phyloP scores from a whole-genome alignment of 1,140 invertebrate genomes.

The Gonioctena quinquepunctata region DNA sequence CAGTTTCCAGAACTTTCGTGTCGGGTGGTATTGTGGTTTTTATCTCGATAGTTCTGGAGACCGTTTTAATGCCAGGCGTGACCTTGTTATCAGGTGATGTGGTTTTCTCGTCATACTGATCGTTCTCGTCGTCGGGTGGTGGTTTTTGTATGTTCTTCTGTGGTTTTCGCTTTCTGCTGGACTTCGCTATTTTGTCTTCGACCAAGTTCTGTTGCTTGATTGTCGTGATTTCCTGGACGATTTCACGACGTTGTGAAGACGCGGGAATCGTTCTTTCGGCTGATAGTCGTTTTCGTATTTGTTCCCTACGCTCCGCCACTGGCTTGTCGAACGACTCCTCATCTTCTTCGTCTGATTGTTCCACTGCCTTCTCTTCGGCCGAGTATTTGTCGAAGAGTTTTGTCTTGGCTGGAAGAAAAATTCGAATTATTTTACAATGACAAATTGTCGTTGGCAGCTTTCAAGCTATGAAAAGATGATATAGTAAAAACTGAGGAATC shows the following conservation, averaged over 20 bases:
- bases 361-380: constrained; percentile 71
- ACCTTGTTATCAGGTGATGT: constrained; percentile 10
- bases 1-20: constrained; percentile 20
- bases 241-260: constrained; percentile 69
- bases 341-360: constrained; percentile 62
- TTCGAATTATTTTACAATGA: too few relatives aligned
- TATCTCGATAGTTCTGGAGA: constrained; percentile 40
- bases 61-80: constrained; percentile 23
- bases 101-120: constrained; percentile 18
- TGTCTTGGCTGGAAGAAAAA: constrained; percentile 56
- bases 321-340: constrained; percentile 69
- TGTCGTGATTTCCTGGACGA: constrained; percentile 69
- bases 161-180: constrained; percentile 59
- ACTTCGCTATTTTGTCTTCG: constrained; percentile 63
- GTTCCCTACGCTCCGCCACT: constrained; percentile 69
- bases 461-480: too few relatives aligned
- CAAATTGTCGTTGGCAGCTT: too few relatives aligned
- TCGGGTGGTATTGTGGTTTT: constrained; percentile 40
- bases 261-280: constrained; percentile 67
- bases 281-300: constrained; percentile 71
- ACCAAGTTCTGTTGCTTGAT: constrained; percentile 68
- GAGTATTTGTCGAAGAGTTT: constrained; percentile 66
- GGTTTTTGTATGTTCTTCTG: constrained; percentile 34
- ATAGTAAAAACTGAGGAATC: too few relatives aligned
- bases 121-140: constrained; percentile 33